Evolutionary conservation across 1,140 invertebrate genomes (phyloP), one percentile per base, ranked within the genome.

Genomic region (Drosophila biarmipes): DNA sequence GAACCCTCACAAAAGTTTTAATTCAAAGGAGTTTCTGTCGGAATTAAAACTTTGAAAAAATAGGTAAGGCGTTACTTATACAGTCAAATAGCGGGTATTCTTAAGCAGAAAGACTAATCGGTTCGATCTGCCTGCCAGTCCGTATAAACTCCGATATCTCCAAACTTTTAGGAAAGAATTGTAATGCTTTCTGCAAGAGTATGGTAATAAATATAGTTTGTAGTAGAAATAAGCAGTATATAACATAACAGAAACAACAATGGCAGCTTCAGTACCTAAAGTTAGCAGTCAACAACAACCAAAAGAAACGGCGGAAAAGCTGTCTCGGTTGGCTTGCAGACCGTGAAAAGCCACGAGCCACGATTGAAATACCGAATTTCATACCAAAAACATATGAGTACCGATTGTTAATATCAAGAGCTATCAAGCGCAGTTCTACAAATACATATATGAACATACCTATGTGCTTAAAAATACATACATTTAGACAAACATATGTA

Each of bases 321-420:
- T 73, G 85, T 90, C 69, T 84, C 85, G 85, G 86, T 90, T 90
- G 86, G 82, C 89, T 64, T 90, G 78, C 75, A 81, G 85, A 90
- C 78, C 85, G 86, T 90, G 85, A 90, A 86, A 86, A 90, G 85
- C 85, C 85, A 90, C 85, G 85, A 90, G 85, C 85, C 85, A 90
- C 86, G 87, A 90, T 90, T 90, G 81, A 89, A 89, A 89, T 90
- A 85, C 85, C 85, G 80, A 89, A 89, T 89, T 90, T 89, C 73
- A 89, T 89, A 89, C 77, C 72, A 77, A 89, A 84, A 89, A 82
- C 76, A 80, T 80, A 89, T 89, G 84, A 89, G 84, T 77, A 77
- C 84, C 68, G 72, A 84, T 87, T 79, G 84, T 89, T 76, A 53
- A 85, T 64, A 82, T 78, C 69, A 78, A 76, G 63, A 86, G 62